phyloP scores from a whole-genome alignment of 2,888 invertebrate genomes.

The Leucophora obtusa region DNA sequence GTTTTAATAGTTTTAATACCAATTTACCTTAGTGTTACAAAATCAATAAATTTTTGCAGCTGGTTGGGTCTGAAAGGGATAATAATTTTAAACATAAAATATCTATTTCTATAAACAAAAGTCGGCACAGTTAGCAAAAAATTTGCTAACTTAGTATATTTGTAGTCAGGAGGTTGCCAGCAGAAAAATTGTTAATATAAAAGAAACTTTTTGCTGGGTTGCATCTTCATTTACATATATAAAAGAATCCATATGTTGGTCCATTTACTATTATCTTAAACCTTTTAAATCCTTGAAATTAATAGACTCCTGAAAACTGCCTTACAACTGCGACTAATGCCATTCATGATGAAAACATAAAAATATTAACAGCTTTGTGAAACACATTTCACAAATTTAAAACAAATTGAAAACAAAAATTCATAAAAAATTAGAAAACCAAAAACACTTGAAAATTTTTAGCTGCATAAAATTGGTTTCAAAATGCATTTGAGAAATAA shows the following conservation, averaged over 20 bases:
- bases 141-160: no score
- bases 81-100: no score
- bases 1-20: no score
- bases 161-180: no score
- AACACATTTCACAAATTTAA: constrained; percentile 55
- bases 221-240: not conserved
- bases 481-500: constrained; percentile 16
- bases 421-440: not conserved
- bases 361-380: constrained; percentile 36
- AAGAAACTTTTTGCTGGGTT: no score
- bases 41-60: no score
- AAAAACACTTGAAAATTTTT: constrained; percentile 33
- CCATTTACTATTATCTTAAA: not conserved
- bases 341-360: constrained; percentile 14
- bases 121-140: no score
- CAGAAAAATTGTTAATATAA: no score
- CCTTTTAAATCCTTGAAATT: not conserved
- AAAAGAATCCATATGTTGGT: not conserved
- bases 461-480: constrained; percentile 30
- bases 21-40: no score
- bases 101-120: no score
- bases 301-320: constrained; percentile 1
- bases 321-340: constrained; percentile 25
- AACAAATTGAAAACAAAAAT: constrained; percentile 42
- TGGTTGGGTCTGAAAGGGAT: no score